Evolutionary conservation across 2,888 invertebrate genomes (phyloP), one percentile per base, ranked within the genome.

Genomic region (Aricia artaxerxes): DNA sequence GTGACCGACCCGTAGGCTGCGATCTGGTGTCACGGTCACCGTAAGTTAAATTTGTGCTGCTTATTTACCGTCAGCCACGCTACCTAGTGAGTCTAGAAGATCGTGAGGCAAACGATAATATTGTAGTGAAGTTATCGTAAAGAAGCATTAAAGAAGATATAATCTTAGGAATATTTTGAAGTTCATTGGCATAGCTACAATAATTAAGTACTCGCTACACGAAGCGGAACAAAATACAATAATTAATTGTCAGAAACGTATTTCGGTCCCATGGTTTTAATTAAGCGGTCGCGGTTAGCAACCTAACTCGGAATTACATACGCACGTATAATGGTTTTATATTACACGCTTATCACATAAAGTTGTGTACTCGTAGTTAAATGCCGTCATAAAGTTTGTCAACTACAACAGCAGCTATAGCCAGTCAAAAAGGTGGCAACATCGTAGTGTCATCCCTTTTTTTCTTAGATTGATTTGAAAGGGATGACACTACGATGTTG

Each of bases 11-110:
- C 69, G 91, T 88, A 90, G 92, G 90, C 91, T 92, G 91, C 90
- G 90, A 90, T 92, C 92, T 88, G 93, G 92, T 94, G 94, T 94
- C 94, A 94, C 89, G 94, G 94, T 89, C 94, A 91, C 88, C 88
- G 89, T 82, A 79, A 82, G 81, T 90, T 88, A 89, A 24, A 24
- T 24, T 87, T 88, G 87, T 86, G 90, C 88, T 88, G 90, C 83
- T 85, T 85, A 83, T 84, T 83, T 83, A 84, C 83, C 81, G 85
- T 85, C 85, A 60, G 64, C 53, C n/a, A 61, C n/a, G 13, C 44
- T n/a, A n/a, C n/a, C n/a, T 6, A 75, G 44, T 35, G 60, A 72
- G 6, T 44, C 6, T 31, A 78, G 72, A 6, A 69, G 69, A 69
- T 69, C 64, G 64, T 13, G 4, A 11, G 31, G 64, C 9, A 31